phyloP scores from a whole-genome alignment of 1,140 invertebrate species.

The Neotoxoptera formosana region DNA sequence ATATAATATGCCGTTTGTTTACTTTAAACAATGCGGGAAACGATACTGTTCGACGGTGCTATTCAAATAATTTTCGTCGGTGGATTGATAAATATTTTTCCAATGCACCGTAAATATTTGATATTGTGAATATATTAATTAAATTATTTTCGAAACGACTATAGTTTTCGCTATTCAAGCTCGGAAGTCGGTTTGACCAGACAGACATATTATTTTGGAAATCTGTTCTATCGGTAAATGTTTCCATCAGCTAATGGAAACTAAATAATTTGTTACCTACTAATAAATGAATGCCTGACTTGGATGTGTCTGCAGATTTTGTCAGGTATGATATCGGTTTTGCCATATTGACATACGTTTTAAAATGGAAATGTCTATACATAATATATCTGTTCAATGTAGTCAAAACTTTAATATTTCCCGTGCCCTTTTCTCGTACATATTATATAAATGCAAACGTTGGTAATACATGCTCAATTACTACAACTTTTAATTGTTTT shows the following conservation, averaged over 20 bases:
- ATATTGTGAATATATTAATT: neutral
- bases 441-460: no score
- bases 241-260: neutral
- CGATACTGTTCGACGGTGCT: neutral
- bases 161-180: neutral
- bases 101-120: neutral
- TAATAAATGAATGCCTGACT: neutral
- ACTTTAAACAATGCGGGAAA: neutral
- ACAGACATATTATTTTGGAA: neutral
- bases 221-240: neutral
- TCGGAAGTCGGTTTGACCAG: neutral
- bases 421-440: no score
- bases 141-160: neutral
- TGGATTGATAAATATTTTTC: neutral
- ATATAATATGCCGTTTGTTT: neutral
- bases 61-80: neutral
- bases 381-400: no score
- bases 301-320: neutral
- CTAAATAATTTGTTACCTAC: neutral
- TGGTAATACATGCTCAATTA: no score
- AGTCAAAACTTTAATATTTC: no score
- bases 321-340: neutral
- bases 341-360: neutral
- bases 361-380: neutral
- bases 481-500: no score